phyloP scores from a whole-genome alignment of 2,888 invertebrate genomes.

The Xestia xanthographa region DNA sequence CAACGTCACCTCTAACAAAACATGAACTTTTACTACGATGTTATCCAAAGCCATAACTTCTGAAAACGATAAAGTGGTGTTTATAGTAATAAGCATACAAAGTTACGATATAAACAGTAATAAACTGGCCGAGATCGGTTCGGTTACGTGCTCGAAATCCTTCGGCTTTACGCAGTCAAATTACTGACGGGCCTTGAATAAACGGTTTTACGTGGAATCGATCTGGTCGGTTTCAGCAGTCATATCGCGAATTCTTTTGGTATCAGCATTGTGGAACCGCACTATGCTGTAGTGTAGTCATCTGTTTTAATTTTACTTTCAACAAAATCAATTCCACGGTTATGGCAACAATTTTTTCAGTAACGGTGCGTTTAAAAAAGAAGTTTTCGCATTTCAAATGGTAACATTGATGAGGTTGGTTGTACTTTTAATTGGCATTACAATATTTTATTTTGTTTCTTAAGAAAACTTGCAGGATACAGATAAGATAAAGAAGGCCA shows the following conservation, averaged over 20 bases:
- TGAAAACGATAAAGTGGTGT: conserved; percentile 49
- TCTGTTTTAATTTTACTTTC: neutral
- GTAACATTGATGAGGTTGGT: neutral
- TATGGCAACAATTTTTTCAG: neutral
- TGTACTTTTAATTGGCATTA: neutral
- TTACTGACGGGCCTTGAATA: conserved; percentile 30
- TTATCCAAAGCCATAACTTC: conserved; percentile 35
- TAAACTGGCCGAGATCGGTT: conserved; percentile 46
- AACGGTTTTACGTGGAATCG: conserved; percentile 19
- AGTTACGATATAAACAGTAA: conserved; percentile 52
- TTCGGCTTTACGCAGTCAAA: conserved; percentile 41
- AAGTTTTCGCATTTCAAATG: neutral
- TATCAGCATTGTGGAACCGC: neutral
- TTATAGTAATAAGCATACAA: conserved; percentile 51
- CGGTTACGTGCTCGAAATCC: conserved; percentile 49
- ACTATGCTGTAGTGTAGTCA: neutral
- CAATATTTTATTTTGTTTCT: neutral
- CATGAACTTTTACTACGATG: conserved; percentile 25
- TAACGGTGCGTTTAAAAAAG: neutral
- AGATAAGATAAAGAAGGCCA: too few species aligned
- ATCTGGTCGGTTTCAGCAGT: neutral
- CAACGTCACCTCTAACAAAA: conserved; percentile 27
- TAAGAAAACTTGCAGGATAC: too few species aligned
- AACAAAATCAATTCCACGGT: neutral
- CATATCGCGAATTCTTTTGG: conserved; percentile 9